phyloP scores from a whole-genome alignment of 2,888 invertebrate species.

The Diogma glabrata region DNA sequence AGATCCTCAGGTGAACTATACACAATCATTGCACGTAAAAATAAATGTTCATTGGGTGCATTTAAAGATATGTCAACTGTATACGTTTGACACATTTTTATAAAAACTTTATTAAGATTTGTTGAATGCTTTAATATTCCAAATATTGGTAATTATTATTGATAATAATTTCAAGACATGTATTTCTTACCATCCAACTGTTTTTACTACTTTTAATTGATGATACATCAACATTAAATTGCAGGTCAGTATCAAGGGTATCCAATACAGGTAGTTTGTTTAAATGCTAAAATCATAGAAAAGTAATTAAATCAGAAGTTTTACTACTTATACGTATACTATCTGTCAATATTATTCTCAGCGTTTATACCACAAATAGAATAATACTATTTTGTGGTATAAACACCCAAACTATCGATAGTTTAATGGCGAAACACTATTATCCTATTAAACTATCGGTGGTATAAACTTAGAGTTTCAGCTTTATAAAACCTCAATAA shows the following conservation, averaged over 20 bases:
- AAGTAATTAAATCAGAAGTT: too few relatives aligned
- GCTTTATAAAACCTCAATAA: too few relatives aligned
- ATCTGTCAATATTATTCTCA: too few relatives aligned
- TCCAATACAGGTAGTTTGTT: conserved; percentile 12
- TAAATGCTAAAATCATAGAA: conserved; percentile 10
- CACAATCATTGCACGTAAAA: conserved; percentile 49
- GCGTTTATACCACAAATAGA: too few relatives aligned
- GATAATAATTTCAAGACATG: not conserved
- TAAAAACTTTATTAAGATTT: conserved; percentile 45
- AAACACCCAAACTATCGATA: too few relatives aligned
- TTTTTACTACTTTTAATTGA: conserved; percentile 3
- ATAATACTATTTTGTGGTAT: too few relatives aligned
- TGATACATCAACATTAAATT: conserved; percentile 10
- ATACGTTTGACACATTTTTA: conserved; percentile 45
- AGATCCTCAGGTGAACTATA: conserved; percentile 49
- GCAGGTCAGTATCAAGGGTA: conserved; percentile 5
- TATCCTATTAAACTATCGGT: too few relatives aligned
- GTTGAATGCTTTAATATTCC: conserved; percentile 46
- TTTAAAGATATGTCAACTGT: conserved; percentile 48
- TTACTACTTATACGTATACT: too few relatives aligned
- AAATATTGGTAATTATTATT: too few relatives aligned
- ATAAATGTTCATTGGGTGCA: conserved; percentile 29
- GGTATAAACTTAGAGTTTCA: too few relatives aligned
- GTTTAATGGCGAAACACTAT: too few relatives aligned
- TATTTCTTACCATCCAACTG: conserved; percentile 22